Evolutionary conservation across 1,140 invertebrate genomes (phyloP).

Genomic region (Cydia splendana): DNA sequence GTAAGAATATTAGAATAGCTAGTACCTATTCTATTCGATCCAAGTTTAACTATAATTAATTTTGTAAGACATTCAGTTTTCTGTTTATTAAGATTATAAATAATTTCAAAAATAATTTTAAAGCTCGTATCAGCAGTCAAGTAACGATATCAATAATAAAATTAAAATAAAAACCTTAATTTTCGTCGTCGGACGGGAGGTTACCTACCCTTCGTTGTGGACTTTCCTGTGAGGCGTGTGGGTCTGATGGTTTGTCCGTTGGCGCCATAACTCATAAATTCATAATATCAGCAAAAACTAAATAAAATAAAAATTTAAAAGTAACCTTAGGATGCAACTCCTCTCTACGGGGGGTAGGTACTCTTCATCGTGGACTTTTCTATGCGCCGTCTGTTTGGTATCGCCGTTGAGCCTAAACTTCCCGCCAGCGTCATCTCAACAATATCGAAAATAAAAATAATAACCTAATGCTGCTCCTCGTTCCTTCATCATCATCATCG

Average conservation of each 20-base stretch:
- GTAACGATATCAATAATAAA: neutral
- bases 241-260: slow-evolving; percentile 28
- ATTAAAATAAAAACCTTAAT: slow-evolving; percentile 46
- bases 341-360: neutral
- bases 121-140: neutral
- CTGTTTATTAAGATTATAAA: too few species aligned
- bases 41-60: too few species aligned
- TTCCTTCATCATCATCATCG: slow-evolving; percentile 36
- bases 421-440: slow-evolving; percentile 23
- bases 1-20: too few species aligned
- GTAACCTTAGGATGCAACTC: too few species aligned
- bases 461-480: slow-evolving; percentile 52
- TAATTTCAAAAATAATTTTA: too few species aligned
- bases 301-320: too few species aligned
- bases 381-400: slow-evolving; percentile 52
- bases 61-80: too few species aligned
- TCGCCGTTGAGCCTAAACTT: slow-evolving; percentile 30
- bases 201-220: slow-evolving; percentile 44
- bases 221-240: slow-evolving; percentile 54
- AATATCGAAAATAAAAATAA: slow-evolving; percentile 30
- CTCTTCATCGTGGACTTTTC: slow-evolving; percentile 39
- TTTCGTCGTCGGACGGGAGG: slow-evolving; percentile 38
- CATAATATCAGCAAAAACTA: too few species aligned
- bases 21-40: too few species aligned
- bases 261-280: too few species aligned